Evolutionary conservation across 2,888 invertebrate species (phyloP), one percentile per base, ranked within the genome.

Genomic region (Megamerina dolium): DNA sequence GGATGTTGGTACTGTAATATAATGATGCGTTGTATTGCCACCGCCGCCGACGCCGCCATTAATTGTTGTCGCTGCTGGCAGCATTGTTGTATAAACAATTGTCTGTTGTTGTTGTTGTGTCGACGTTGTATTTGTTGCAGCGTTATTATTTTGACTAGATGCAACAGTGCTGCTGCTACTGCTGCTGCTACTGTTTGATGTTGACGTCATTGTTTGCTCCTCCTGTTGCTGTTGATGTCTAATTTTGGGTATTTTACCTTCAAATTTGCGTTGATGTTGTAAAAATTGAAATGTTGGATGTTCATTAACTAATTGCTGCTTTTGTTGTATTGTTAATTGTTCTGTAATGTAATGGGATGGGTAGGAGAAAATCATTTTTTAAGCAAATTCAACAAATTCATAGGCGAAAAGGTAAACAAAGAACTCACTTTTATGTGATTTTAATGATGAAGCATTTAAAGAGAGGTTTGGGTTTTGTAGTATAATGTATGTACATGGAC

Each of bases 191-290:
- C 19, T 27, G 13, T n/a, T 23, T 49, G 51, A 43, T 52, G 52
- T 10, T 45, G 53, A 18, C 46, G 48, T 36, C 35, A 14, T 45
- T 19, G 47, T 45, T 29, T 51, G 46, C 10, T 23, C 23, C 23
- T 48, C 37, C 20, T 46, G 45, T 21, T 48, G 51, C 14, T 56
- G 51, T 31, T 56, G 53, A 41, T 57, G 68, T 58, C 60, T 64
- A 50, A 69, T 54, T 55, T 63, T 68, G 55, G 70, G 70, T 57
- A 71, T 71, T 60, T 68, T 70, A 21, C 71, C 71, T 49, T 71
- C 71, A 46, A 71, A 71, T 59, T 71, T 71, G 29, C 70, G 67
- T 13, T 60, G 53, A 38, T 63, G 62, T 56, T 63, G 66, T 53
- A 67, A 63, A 37, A 70, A 65, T 46, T 64, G 63, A 49, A 70